A percentile compares a stretch with the other conserved stretches of the same genome.
phyloP scores from a whole-genome alignment of 2,113 vertebrate species.

The western clawed frog (Xenopus tropicalis) region UCB_Xtro_10.0 CM004444.2:51363001-51363500 shows the following conservation, averaged over 20 bases:
- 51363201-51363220: conserved; percentile 6
- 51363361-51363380: conserved; percentile 17
- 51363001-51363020: neutral
- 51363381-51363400: conserved; percentile 28
- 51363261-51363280: conserved; percentile 32
- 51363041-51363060: neutral
- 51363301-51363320: conserved; percentile 30
- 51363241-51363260: conserved; percentile 2
- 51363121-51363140: neutral
- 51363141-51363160: neutral
- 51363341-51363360: conserved; percentile 41
- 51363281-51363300: conserved; percentile 29
- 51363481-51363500: conserved; percentile 14
- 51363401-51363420: conserved; percentile 27
- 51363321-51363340: conserved; percentile 34
- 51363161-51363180: conserved; percentile 6
- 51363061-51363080: neutral
- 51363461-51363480: conserved; percentile 6
- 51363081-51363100: no score
- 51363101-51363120: neutral
- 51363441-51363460: conserved; percentile 13
- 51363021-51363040: neutral
- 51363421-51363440: conserved; percentile 35
- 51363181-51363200: conserved; percentile 27
- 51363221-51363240: conserved; percentile 16